Evolutionary conservation across 2,113 vertebrate species (phyloP).

Genomic region (Cynoglossus semilaevis): DNA sequence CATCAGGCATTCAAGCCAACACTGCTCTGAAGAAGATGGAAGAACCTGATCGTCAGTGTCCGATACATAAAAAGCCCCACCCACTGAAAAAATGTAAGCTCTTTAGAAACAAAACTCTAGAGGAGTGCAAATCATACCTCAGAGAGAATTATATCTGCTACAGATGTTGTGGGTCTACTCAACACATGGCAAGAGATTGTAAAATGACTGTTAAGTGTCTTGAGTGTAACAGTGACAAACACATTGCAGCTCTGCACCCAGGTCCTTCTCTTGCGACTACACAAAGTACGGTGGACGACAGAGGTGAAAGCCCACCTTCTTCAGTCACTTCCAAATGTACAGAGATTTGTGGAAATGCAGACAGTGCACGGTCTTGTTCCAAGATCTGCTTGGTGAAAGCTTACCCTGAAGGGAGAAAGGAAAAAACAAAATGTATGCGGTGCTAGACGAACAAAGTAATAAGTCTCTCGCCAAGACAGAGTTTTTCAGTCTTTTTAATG

Average conservation of each 20-base stretch:
- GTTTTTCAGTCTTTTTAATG: not conserved
- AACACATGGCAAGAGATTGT: too few species aligned
- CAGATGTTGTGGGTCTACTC: too few species aligned
- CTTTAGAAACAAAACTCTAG: constrained; percentile 5
- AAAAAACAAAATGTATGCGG: not conserved
- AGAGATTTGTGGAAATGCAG: not conserved
- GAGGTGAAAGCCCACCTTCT: not conserved
- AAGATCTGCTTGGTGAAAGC: constrained; percentile 6
- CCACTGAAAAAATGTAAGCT: constrained; percentile 21
- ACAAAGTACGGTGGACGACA: too few species aligned
- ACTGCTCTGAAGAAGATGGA: too few species aligned
- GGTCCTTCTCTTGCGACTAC: not conserved
- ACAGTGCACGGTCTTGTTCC: not conserved
- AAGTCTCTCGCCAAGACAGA: not conserved
- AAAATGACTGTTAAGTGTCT: too few species aligned
- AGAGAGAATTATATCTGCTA: constrained; percentile 22
- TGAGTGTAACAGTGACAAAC: not conserved
- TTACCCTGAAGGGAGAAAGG: not conserved
- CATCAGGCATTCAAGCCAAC: not conserved
- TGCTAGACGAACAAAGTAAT: too few species aligned
- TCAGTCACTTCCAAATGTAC: not conserved
- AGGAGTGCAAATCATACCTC: constrained; percentile 7
- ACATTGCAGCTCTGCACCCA: not conserved
- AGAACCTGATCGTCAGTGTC: too few species aligned
- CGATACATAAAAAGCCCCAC: too few species aligned